phyloP scores from a whole-genome alignment of 2,888 invertebrate genomes.

The Neoaliturus tenellus region DNA sequence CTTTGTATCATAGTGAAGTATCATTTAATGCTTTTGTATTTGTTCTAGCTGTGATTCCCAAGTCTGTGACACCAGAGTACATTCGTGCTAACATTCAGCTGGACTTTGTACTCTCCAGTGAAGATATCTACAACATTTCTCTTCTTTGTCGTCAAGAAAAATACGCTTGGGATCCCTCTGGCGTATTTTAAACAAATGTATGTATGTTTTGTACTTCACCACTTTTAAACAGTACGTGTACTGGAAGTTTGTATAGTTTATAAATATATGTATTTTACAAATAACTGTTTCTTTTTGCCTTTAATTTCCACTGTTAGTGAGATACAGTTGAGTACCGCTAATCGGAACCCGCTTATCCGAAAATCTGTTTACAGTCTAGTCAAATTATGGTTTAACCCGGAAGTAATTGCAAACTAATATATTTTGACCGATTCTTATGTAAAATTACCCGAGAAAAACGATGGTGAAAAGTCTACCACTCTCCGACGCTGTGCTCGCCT shows the following conservation, averaged over 20 bases:
- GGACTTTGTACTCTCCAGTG: slow-evolving; percentile 76
- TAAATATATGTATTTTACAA: slow-evolving; percentile 24
- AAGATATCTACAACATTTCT: slow-evolving; percentile 75
- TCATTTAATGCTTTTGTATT: slow-evolving; percentile 37
- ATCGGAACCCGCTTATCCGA: too few species aligned
- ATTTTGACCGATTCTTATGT: too few species aligned
- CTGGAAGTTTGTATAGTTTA: neutral
- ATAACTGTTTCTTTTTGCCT: too few species aligned
- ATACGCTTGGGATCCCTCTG: slow-evolving; percentile 78
- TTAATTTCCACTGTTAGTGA: neutral
- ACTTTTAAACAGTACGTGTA: neutral
- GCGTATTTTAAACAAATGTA: slow-evolving; percentile 71
- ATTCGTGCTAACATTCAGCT: slow-evolving; percentile 78
- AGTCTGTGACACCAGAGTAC: slow-evolving; percentile 76
- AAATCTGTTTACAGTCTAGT: too few species aligned
- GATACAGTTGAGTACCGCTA: too few species aligned
- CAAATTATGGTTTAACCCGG: too few species aligned
- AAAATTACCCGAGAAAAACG: too few species aligned
- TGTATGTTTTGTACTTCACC: neutral
- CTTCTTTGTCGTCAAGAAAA: slow-evolving; percentile 72
- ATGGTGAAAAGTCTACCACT: too few species aligned
- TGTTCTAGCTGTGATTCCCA: slow-evolving; percentile 78
- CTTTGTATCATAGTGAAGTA: too few species aligned
- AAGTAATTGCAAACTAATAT: too few species aligned
- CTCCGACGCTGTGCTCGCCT: too few species aligned